Evolutionary conservation across 2,113 vertebrate species (phyloP).

Genomic region (Choloepus hoffmanni): DNA sequence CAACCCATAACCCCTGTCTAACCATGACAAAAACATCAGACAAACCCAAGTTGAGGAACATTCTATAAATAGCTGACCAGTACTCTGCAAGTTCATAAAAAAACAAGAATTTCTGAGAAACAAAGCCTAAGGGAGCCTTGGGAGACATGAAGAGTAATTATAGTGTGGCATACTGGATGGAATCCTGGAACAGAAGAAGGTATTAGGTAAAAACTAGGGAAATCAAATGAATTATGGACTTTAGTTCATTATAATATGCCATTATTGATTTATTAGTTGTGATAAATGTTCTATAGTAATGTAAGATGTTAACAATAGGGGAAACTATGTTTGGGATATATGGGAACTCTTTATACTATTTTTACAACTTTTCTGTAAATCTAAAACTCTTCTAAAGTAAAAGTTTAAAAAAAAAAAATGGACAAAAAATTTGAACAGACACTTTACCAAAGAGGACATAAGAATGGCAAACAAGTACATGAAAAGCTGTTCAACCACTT

Average conservation of each 20-base stretch:
- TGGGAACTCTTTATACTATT: neutral
- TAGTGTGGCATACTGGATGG: neutral
- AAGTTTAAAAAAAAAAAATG: neutral
- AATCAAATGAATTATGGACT: neutral
- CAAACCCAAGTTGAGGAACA: neutral
- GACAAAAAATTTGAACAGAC: neutral
- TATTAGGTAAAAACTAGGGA: neutral
- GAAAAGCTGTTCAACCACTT: neutral
- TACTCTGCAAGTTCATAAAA: neutral
- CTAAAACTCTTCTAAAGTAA: neutral
- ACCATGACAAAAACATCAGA: neutral
- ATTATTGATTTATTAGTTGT: neutral
- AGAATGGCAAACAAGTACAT: neutral
- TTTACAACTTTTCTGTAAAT: constrained; percentile 17
- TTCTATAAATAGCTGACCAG: neutral
- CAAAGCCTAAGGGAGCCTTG: neutral
- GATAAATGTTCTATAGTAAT: neutral
- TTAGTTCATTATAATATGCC: neutral
- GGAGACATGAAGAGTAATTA: neutral
- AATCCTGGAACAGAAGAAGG: neutral
- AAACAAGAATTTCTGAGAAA: neutral
- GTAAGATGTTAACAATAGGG: neutral
- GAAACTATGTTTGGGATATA: neutral
- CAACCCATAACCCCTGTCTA: neutral
- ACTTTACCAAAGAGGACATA: neutral